Base-by-base conservation (phyloP, 2,888 invertebrate genomes). In the Therioaphis trifolii region DNA sequence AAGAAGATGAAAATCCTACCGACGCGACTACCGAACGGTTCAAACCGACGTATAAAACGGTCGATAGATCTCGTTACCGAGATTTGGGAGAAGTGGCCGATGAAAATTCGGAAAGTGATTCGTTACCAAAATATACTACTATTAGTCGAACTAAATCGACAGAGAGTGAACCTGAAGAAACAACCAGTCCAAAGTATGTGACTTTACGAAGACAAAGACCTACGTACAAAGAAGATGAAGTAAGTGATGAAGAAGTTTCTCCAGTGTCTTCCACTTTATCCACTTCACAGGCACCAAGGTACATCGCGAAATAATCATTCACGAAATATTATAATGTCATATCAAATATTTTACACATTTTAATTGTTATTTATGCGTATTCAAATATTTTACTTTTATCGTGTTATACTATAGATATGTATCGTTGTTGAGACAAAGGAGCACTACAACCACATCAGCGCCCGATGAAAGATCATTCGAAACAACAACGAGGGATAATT, bases 161-260 rank as follows among this genome's bases (percentile, higher is more conserved):
- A 18, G 80, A 82, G 35, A 63, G 63, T 49, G 63, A 72, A 29
- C 29, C 9, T 0, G 71, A 82, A 63, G 80, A 84, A 77, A 61
- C 85, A 7, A 78, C 78, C 0, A 80, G 85, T 9, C 92, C 92
- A 2, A 92, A 93, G 87, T 94, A 94, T 87, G 92, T 93, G 2
- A 93, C 93, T 2, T 93, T 94, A 61, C 90, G 91, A 86, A 89
- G 93, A 86, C 91, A 90, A 84, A 89, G 92, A 86, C 77, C 84
- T 21, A 15, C 55, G 5, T 27, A 58, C 14, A 63, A 55, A 61
- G 71, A 82, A 63, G 80, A 85, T 24, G 85, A 85, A 35, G 18
- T 71, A 27, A 68, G 63, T 18, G 86, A 84, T 2, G 85, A 85
- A 61, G 79, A 76, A 49, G 71, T 58, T 9, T 27, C 71, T 55